Conservation (phyloP, 2,888 invertebrate species). For the Eupithecia pulchellata region DNA sequence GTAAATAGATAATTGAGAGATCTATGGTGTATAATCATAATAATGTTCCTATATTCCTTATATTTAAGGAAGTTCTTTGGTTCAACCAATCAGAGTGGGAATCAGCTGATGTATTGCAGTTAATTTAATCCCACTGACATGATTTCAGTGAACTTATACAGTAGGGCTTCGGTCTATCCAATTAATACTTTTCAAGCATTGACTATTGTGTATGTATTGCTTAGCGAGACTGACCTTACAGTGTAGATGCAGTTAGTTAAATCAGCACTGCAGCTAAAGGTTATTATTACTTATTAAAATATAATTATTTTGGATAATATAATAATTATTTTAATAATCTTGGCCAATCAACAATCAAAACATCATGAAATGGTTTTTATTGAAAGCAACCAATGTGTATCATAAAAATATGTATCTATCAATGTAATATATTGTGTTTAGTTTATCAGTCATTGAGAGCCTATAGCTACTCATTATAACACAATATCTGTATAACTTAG, state of each 20-base stretch:
- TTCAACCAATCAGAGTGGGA: constrained; percentile 53
- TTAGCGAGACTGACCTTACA: neutral
- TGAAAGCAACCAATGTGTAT: too few species aligned
- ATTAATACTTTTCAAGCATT: neutral
- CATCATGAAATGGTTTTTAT: too few species aligned
- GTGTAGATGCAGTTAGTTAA: neutral
- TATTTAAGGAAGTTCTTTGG: constrained; percentile 47
- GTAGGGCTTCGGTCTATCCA: neutral
- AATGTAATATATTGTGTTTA: too few species aligned
- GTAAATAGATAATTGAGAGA: too few species aligned
- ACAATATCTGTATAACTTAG: too few species aligned
- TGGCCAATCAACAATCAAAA: too few species aligned
- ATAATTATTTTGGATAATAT: too few species aligned
- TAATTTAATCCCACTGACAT: constrained; percentile 38
- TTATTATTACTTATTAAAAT: neutral
- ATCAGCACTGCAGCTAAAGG: neutral
- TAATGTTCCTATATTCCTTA: constrained; percentile 51
- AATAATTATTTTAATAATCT: too few species aligned
- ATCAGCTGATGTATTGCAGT: constrained; percentile 42
- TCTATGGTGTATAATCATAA: too few species aligned
- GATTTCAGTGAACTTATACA: constrained; percentile 18
- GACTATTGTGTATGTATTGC: neutral
- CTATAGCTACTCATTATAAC: too few species aligned
- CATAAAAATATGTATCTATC: too few species aligned
- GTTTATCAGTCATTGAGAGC: too few species aligned